These are phyloP conservation scores for Taeniopygia guttata DNA, from an alignment of 2,797 vertebrate genomes.

Conservation along the genomic window DNA sequence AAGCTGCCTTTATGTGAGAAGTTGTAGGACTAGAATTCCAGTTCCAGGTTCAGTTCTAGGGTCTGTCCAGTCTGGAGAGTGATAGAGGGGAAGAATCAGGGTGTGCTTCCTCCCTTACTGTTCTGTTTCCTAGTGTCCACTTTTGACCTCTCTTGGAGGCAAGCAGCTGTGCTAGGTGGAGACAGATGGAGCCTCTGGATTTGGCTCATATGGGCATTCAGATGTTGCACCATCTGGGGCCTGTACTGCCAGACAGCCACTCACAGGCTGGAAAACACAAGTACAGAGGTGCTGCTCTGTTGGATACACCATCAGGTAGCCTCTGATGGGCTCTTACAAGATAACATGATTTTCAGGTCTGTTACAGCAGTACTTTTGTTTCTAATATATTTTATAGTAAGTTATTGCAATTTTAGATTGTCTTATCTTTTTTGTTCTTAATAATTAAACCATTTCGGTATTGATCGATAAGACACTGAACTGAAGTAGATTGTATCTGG, in stretches of 20 bases:
- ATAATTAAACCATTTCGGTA: neutral
- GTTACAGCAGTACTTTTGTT: neutral
- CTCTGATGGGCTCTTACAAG: neutral
- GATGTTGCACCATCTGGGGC: neutral
- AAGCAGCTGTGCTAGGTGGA: neutral
- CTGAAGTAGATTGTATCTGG: neutral
- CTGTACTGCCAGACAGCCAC: neutral
- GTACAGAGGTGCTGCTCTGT: neutral
- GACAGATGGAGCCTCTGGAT: neutral
- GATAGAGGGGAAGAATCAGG: neutral
- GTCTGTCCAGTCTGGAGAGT: neutral
- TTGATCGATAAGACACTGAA: neutral
- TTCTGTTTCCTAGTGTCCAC: neutral
- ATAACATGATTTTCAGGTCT: neutral
- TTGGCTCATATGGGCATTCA: neutral
- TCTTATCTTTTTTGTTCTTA: neutral
- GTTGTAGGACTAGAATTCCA: neutral
- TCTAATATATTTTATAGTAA: neutral
- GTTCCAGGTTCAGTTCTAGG: neutral
- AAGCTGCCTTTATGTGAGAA: neutral
- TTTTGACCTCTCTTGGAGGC: neutral
- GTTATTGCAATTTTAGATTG: neutral
- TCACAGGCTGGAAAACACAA: neutral
- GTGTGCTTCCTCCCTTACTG: neutral
- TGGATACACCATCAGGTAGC: neutral